phyloP scores from a whole-genome alignment of 2,113 vertebrate genomes.

The Nanorana parkeri region DNA sequence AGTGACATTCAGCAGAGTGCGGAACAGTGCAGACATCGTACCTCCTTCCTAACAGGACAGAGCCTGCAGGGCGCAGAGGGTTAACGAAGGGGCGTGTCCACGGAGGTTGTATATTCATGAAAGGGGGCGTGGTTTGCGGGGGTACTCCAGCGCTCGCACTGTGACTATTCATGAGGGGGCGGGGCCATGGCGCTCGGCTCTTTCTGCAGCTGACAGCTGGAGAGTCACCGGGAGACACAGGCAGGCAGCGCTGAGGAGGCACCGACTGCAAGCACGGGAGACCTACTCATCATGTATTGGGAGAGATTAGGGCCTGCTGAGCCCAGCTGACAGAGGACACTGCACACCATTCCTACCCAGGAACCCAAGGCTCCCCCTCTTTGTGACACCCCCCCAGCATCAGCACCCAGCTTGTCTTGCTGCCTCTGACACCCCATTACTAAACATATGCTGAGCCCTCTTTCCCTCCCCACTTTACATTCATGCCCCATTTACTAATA shows the following conservation, averaged over 20 bases:
- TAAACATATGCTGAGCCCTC: neutral
- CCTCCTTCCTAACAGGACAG: neutral
- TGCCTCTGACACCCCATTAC: too few relatives aligned
- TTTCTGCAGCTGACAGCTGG: constrained; percentile 39
- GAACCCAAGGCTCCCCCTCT: constrained; percentile 7
- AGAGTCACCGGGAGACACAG: constrained; percentile 40
- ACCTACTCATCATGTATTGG: constrained; percentile 26
- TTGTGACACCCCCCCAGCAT: neutral
- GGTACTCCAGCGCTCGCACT: neutral
- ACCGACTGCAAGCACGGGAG: neutral
- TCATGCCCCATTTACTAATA: too few relatives aligned
- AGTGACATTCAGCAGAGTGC: too few relatives aligned
- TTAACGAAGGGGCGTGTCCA: constrained; percentile 1
- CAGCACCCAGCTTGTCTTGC: too few relatives aligned
- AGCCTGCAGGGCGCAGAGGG: neutral
- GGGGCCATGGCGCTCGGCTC: neutral
- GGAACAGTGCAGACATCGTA: too few relatives aligned
- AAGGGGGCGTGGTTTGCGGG: neutral
- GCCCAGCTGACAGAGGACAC: constrained; percentile 8
- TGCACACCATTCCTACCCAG: constrained; percentile 24
- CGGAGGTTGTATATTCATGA: neutral
- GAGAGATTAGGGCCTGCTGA: constrained; percentile 22
- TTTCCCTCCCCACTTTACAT: too few relatives aligned
- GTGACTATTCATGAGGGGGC: constrained; percentile 27
- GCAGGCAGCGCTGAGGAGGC: neutral